Evolutionary conservation across 2,113 vertebrate species (phyloP).

Genomic region (Tachuris rubrigastra): DNA sequence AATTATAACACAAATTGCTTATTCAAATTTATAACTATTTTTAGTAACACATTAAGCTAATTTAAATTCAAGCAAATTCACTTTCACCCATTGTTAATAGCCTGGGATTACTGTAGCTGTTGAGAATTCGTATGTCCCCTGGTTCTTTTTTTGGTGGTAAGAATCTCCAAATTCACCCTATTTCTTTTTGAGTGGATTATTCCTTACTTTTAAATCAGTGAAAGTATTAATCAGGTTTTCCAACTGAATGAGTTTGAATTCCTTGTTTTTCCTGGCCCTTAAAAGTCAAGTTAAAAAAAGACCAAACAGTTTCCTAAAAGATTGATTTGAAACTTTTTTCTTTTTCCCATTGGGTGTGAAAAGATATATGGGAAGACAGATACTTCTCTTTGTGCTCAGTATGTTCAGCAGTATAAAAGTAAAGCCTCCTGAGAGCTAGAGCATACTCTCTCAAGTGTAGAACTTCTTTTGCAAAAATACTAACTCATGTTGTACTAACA

Average conservation of each 20-base stretch:
- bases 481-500: not conserved
- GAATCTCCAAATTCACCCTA: not conserved
- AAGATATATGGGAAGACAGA: not conserved
- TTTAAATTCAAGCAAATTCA: slow-evolving; percentile 15
- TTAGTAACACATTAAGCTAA: not conserved
- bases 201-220: slow-evolving; percentile 1
- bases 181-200: slow-evolving; percentile 19
- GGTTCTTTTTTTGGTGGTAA: not conserved
- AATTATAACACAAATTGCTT: slow-evolving; percentile 5
- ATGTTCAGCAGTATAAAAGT: not conserved
- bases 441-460: not conserved
- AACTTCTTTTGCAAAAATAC: not conserved
- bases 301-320: not conserved
- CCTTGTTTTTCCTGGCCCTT: not conserved
- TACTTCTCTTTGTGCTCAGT: not conserved
- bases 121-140: not conserved
- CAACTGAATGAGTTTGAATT: not conserved
- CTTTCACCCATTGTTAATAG: not conserved
- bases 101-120: not conserved
- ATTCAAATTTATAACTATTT: slow-evolving; percentile 33
- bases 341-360: not conserved
- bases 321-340: not conserved
- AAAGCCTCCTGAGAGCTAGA: not conserved
- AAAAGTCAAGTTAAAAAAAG: slow-evolving; percentile 13
- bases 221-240: slow-evolving; percentile 44